Evolutionary conservation across 2,797 vertebrate species (phyloP).

Genomic region (Tadarida brasiliensis): DNA sequence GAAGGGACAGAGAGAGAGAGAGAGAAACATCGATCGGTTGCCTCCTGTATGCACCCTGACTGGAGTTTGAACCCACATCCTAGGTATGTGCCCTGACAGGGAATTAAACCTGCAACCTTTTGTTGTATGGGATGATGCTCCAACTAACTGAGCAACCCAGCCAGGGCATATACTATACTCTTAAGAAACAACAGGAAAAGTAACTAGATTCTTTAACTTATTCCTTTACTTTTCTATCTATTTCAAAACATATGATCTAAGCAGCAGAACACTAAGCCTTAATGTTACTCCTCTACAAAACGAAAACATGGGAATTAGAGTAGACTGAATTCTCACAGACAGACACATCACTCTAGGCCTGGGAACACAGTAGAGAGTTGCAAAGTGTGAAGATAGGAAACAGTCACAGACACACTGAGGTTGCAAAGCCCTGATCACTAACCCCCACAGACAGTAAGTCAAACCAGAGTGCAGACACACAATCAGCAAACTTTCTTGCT

Average conservation of each 20-base stretch:
- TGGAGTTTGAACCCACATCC: neutral
- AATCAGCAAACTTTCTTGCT: slow-evolving; percentile 21
- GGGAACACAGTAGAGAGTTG: neutral
- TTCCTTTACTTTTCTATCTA: slow-evolving; percentile 56
- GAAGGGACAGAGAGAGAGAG: neutral
- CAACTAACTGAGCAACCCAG: neutral
- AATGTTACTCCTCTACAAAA: slow-evolving; percentile 21
- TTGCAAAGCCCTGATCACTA: slow-evolving; percentile 24
- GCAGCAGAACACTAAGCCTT: slow-evolving; percentile 40
- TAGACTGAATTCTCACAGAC: slow-evolving; percentile 51
- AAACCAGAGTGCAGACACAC: neutral
- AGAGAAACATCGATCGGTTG: neutral
- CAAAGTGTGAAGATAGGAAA: slow-evolving; percentile 21
- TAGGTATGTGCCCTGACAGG: too few species aligned
- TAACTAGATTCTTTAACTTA: slow-evolving; percentile 46
- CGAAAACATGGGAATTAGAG: slow-evolving; percentile 25
- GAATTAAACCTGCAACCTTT: neutral
- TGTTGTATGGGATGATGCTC: neutral
- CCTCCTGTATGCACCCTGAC: neutral
- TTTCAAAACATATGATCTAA: slow-evolving; percentile 49
- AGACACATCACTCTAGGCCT: neutral
- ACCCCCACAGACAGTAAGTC: neutral
- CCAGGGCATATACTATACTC: neutral
- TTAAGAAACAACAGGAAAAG: slow-evolving; percentile 50
- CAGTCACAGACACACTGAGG: neutral